phyloP scores from a whole-genome alignment of 2,113 vertebrate genomes.

The Marmota flaviventris region DNA sequence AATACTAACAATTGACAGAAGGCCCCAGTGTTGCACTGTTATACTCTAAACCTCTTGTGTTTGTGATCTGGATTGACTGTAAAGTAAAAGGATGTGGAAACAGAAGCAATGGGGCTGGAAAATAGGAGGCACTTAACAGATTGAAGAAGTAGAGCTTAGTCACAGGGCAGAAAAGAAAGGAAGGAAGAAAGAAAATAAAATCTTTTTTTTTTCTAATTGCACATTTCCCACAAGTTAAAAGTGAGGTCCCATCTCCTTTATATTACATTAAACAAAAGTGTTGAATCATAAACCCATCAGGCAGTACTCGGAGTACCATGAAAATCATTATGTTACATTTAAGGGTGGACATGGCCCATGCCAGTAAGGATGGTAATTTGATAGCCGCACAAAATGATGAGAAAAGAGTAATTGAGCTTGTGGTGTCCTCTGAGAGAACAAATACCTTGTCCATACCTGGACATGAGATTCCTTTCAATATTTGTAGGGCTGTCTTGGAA shows the following conservation, averaged over 20 bases:
- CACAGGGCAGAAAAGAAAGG: neutral
- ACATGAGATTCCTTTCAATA: neutral
- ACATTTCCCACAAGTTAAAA: neutral
- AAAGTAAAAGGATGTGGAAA: neutral
- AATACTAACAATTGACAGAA: neutral
- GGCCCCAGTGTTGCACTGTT: too few species aligned
- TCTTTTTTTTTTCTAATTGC: neutral
- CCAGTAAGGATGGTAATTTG: neutral
- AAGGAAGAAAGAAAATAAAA: neutral
- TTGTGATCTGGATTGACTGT: neutral
- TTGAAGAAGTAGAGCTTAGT: neutral
- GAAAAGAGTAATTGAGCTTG: neutral
- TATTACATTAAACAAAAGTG: neutral
- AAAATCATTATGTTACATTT: too few species aligned
- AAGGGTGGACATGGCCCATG: neutral
- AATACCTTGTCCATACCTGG: neutral
- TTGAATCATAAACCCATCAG: fast-evolving
- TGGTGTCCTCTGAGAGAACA: neutral
- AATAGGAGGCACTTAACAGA: neutral
- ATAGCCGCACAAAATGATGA: fast-evolving
- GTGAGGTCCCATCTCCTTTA: neutral
- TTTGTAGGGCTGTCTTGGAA: neutral
- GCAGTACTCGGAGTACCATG: fast-evolving
- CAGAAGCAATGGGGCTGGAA: neutral
- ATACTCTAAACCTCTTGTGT: neutral